phyloP scores from a whole-genome alignment of 1,140 invertebrate genomes.

The Drosophila ironensis region DNA sequence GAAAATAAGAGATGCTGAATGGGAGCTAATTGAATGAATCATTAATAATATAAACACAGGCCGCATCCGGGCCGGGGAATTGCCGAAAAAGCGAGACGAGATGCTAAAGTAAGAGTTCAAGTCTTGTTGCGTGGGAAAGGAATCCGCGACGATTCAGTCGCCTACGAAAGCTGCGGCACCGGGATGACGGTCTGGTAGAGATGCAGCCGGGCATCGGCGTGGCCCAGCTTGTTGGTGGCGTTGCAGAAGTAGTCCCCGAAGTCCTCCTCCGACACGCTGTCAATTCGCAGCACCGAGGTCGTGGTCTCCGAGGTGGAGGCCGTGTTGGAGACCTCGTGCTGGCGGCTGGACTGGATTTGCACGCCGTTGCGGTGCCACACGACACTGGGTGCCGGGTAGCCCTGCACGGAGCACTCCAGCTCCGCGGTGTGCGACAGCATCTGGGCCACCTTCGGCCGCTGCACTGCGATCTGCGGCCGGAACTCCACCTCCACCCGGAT shows the following conservation, averaged over 20 bases:
- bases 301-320: conserved; percentile 90
- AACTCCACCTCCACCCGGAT: conserved; percentile 92
- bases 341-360: conserved; percentile 88
- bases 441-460: conserved; percentile 87
- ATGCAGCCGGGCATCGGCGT: conserved; percentile 86
- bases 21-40: conserved; percentile 78
- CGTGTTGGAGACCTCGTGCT: conserved; percentile 89
- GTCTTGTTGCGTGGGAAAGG: conserved; percentile 56
- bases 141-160: too few species aligned
- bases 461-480: conserved; percentile 88
- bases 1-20: conserved; percentile 53
- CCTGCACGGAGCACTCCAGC: conserved; percentile 91
- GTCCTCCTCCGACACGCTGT: conserved; percentile 90
- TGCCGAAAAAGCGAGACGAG: conserved; percentile 56
- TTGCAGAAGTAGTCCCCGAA: conserved; percentile 90
- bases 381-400: conserved; percentile 90
- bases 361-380: conserved; percentile 88
- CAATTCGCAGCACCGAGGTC: conserved; percentile 89
- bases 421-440: conserved; percentile 91
- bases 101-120: conserved; percentile 42
- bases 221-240: conserved; percentile 90
- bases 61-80: conserved; percentile 62
- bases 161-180: conserved; percentile 57
- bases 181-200: conserved; percentile 84
- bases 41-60: conserved; percentile 62